Conservation (phyloP, 2,888 invertebrate species). For the Lordiphosa fenestrarum region DNA sequence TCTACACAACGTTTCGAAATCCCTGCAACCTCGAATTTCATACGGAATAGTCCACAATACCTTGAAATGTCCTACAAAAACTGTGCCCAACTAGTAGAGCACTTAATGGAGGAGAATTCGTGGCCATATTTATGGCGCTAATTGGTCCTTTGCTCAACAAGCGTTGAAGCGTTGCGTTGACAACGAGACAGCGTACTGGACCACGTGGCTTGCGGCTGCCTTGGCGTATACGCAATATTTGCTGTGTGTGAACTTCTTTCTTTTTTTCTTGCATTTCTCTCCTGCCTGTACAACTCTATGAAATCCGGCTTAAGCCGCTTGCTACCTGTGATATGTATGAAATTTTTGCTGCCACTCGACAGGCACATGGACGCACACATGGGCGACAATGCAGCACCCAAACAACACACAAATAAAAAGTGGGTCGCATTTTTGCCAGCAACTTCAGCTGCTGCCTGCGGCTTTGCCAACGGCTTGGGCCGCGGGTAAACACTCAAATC, state of each 20-base stretch:
- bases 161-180: conserved; percentile 45
- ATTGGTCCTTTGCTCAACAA: conserved; percentile 49
- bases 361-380: conserved; percentile 4
- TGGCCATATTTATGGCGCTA: conserved; percentile 41
- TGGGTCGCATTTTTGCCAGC: conserved; percentile 53
- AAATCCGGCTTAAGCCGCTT: conserved; percentile 69
- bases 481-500: conserved; percentile 74
- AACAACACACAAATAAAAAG: conserved; percentile 31
- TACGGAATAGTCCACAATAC: too few relatives aligned
- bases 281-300: conserved; percentile 43
- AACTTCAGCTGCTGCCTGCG: conserved; percentile 60
- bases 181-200: conserved; percentile 42
- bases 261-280: conserved; percentile 19
- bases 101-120: neutral
- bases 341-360: conserved; percentile 57
- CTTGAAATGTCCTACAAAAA: neutral
- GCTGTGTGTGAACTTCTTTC: conserved; percentile 35
- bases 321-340: conserved; percentile 68
- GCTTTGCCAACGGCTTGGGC: conserved; percentile 68
- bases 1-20: too few relatives aligned
- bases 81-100: neutral
- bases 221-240: conserved; percentile 68
- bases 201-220: conserved; percentile 43
- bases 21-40: too few relatives aligned
- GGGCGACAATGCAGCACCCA: conserved; percentile 30